These are phyloP conservation scores for Catharus bicknelli DNA, from an alignment of 2,113 vertebrate species.

Conservation along the genomic window DNA sequence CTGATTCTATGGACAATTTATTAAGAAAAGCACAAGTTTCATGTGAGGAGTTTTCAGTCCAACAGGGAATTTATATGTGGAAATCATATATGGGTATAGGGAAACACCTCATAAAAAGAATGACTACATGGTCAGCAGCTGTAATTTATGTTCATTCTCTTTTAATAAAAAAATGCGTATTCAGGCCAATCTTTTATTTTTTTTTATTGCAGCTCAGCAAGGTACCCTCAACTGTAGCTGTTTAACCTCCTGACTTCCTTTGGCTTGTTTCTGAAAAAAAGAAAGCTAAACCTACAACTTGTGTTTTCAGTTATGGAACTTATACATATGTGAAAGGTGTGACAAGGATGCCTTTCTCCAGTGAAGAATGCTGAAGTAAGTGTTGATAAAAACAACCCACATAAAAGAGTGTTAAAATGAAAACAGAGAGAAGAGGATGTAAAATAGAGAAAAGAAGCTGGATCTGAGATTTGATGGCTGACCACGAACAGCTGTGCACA, in stretches of 20 bases:
- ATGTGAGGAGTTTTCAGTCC: slow-evolving; percentile 5
- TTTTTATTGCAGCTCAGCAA: slow-evolving; percentile 13
- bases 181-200: not conserved
- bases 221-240: not conserved
- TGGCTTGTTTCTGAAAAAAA: not conserved
- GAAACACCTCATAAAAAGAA: slow-evolving; percentile 61
- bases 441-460: not conserved
- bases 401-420: not conserved
- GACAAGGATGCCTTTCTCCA: not conserved
- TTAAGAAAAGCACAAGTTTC: slow-evolving; percentile 28
- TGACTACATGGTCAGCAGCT: slow-evolving; percentile 21
- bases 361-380: not conserved
- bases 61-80: slow-evolving; percentile 41
- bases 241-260: slow-evolving; percentile 12
- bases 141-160: slow-evolving; percentile 46
- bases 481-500: not conserved
- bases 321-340: not conserved
- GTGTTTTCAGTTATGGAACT: not conserved
- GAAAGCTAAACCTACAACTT: not conserved
- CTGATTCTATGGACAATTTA: slow-evolving; percentile 9
- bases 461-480: not conserved
- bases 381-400: not conserved
- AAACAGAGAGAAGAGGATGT: not conserved
- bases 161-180: slow-evolving; percentile 23
- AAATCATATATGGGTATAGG: slow-evolving; percentile 33